Conservation (phyloP, 1,140 invertebrate species). For the Hesperophylax magnus region DNA sequence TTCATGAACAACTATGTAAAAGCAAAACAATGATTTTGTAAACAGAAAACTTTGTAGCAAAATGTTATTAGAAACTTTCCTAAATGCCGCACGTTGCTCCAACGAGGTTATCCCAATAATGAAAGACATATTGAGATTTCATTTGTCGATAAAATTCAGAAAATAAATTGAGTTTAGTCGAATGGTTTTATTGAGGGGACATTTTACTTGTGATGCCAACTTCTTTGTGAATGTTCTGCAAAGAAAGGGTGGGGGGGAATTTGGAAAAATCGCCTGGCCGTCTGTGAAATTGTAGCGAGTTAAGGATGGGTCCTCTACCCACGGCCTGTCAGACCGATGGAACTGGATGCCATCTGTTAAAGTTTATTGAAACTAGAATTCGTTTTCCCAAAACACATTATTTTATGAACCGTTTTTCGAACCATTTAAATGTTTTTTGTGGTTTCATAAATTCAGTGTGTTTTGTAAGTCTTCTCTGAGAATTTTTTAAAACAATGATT, state of each 20-base stretch:
- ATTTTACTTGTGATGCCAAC: slow-evolving; percentile 46
- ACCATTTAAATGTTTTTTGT: no score
- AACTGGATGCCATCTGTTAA: slow-evolving; percentile 39
- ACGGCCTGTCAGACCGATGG: not conserved
- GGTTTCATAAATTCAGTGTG: no score
- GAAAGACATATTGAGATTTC: slow-evolving; percentile 55
- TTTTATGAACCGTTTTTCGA: no score
- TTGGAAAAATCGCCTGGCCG: slow-evolving; percentile 51
- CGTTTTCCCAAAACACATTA: no score
- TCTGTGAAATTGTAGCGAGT: slow-evolving; percentile 51
- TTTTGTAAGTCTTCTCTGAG: no score
- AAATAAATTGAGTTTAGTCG: slow-evolving; percentile 54
- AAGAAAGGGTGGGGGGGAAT: slow-evolving; percentile 29
- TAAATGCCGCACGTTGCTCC: not conserved
- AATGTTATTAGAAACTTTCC: not conserved
- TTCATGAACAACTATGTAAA: not conserved
- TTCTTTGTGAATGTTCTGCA: slow-evolving; percentile 19
- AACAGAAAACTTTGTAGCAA: not conserved
- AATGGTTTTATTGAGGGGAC: slow-evolving; percentile 56
- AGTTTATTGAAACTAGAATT: slow-evolving; percentile 19
- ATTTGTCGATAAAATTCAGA: slow-evolving; percentile 47
- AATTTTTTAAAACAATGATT: no score
- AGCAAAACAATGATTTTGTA: slow-evolving; percentile 3
- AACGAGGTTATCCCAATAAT: slow-evolving; percentile 52
- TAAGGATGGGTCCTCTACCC: slow-evolving; percentile 8